Evolutionary conservation across 2,113 vertebrate genomes (phyloP).

Genomic region (Antechinus stuartii): DNA sequence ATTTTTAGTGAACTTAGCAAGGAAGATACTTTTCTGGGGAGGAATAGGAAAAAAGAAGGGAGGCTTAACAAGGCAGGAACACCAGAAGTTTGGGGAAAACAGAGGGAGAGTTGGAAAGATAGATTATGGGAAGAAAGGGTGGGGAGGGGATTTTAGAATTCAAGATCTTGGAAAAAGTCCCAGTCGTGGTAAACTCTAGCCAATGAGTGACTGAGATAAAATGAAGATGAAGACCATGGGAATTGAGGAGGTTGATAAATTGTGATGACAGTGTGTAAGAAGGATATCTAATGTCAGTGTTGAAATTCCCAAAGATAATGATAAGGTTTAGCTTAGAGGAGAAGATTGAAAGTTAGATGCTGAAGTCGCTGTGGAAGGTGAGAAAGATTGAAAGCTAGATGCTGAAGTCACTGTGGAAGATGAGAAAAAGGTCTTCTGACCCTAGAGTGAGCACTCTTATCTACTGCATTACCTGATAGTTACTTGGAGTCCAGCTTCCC

Average conservation of each 20-base stretch:
- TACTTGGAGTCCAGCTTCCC: no score
- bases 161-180: not conserved
- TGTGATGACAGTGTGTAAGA: not conserved
- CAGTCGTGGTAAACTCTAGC: not conserved
- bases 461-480: not conserved
- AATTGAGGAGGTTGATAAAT: not conserved
- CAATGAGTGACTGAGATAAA: not conserved
- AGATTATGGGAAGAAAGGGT: not conserved
- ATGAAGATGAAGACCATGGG: not conserved
- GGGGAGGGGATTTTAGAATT: not conserved
- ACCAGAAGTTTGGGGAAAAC: not conserved
- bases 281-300: not conserved
- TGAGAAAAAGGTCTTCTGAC: not conserved
- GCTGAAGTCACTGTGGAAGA: no score
- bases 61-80: not conserved
- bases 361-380: no score
- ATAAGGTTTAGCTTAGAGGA: not conserved
- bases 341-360: not conserved
- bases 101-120: not conserved
- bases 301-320: not conserved
- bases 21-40: not conserved
- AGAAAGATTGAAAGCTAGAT: no score
- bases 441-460: not conserved
- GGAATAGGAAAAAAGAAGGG: not conserved
- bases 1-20: not conserved